A percentile compares a stretch with the other conserved stretches of the same genome.
These are phyloP conservation scores for Pseudochromis fuscus DNA, from an alignment of 2,797 vertebrate genomes.

Conservation along the genomic window DNA sequence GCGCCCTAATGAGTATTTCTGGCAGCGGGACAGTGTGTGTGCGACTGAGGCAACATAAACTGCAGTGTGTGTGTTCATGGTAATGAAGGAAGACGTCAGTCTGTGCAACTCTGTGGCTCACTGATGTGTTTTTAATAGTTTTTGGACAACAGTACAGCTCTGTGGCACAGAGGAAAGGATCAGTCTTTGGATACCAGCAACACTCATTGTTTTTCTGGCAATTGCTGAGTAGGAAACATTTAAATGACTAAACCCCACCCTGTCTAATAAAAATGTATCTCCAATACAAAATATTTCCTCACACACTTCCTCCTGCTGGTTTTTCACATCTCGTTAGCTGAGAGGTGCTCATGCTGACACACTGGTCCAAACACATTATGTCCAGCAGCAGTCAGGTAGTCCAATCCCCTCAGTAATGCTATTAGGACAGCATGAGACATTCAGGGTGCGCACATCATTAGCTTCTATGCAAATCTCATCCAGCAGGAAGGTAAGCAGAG, in stretches of 20 bases:
- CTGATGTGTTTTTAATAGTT: slow-evolving; percentile 13
- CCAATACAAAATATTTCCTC: not conserved
- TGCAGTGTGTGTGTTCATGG: not conserved
- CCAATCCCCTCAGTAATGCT: slow-evolving; percentile 61
- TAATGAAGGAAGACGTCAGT: slow-evolving; percentile 4
- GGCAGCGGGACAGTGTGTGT: not conserved
- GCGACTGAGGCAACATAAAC: not conserved
- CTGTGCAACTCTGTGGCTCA: not conserved
- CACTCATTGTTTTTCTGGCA: not conserved
- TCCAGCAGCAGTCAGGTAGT: slow-evolving; percentile 55
- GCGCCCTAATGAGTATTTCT: not conserved
- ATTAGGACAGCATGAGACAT: slow-evolving; percentile 53
- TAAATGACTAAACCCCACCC: not conserved
- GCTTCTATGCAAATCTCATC: slow-evolving; percentile 39
- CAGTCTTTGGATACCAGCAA: not conserved
- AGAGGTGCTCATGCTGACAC: slow-evolving; percentile 48
- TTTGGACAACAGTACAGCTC: slow-evolving; percentile 1
- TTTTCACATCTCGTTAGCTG: slow-evolving; percentile 50
- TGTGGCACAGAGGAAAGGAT: not conserved
- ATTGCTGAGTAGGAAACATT: slow-evolving; percentile 5
- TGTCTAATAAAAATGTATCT: slow-evolving; percentile 9
- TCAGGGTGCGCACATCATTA: slow-evolving; percentile 47
- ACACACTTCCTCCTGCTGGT: slow-evolving; percentile 8
- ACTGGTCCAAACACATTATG: slow-evolving; percentile 63
- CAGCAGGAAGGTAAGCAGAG: slow-evolving; percentile 43